Percentiles rank a stretch among this genome's conserved stretches.
These are phyloP conservation scores for Laterallus jamaicensis DNA, from an alignment of 2,113 vertebrate genomes.

Conservation along the genomic window DNA sequence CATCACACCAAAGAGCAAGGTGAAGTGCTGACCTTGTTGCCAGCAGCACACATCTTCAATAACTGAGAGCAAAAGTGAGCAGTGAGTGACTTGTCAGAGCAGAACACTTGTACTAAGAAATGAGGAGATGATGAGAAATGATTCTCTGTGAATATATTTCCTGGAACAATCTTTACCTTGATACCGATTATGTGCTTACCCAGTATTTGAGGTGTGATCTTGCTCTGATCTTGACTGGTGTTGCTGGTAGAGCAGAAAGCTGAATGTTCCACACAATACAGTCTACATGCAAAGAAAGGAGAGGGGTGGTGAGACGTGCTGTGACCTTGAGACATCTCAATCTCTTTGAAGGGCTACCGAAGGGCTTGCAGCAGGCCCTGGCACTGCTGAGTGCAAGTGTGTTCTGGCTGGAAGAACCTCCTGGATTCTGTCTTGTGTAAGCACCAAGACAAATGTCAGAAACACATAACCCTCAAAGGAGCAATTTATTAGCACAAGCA, in stretches of 20 bases:
- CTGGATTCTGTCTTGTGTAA: neutral
- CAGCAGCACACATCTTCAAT: neutral
- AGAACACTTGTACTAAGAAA: neutral
- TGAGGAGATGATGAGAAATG: neutral
- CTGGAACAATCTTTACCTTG: neutral
- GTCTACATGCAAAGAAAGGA: neutral
- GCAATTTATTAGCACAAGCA: neutral
- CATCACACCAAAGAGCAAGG: neutral
- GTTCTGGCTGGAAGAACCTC: neutral
- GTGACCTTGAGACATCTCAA: neutral
- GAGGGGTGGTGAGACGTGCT: neutral
- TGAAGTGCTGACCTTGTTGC: neutral
- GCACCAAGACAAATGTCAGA: neutral
- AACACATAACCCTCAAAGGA: neutral
- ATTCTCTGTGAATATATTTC: neutral
- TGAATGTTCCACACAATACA: too few relatives aligned
- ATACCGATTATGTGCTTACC: neutral
- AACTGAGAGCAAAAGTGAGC: neutral
- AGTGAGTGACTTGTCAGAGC: neutral
- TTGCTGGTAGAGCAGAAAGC: neutral
- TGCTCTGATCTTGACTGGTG: neutral
- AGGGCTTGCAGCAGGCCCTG: neutral
- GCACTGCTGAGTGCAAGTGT: rapidly evolving
- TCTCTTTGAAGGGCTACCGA: neutral
- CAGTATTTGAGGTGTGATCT: neutral